Conservation (phyloP, 2,888 invertebrate genomes). For the Drosophila lacicola region DNA sequence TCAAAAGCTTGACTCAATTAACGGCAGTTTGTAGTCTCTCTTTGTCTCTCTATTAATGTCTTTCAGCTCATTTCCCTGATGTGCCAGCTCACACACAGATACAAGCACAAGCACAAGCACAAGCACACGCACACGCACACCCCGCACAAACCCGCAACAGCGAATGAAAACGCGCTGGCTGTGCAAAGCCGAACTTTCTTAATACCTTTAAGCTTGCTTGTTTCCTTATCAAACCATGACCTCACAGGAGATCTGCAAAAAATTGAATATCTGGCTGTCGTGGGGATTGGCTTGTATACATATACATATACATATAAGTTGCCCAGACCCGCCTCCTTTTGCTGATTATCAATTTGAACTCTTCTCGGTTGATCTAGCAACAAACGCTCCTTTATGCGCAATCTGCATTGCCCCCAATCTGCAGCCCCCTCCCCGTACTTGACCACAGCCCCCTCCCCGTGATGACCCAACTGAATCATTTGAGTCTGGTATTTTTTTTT, state of each 20-base stretch:
- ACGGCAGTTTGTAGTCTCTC: slow-evolving; percentile 20
- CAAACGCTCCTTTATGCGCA: slow-evolving; percentile 1
- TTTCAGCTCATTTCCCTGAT: slow-evolving; percentile 41
- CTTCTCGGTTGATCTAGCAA: background rate
- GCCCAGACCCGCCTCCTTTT: background rate
- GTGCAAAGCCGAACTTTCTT: slow-evolving; percentile 17
- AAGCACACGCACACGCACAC: background rate
- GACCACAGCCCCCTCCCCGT: background rate
- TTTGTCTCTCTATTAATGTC: slow-evolving; percentile 7
- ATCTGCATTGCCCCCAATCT: no score
- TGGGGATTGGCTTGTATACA: slow-evolving; percentile 6
- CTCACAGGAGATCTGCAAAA: background rate
- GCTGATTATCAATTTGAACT: background rate
- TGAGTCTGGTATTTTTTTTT: slow-evolving; percentile 1
- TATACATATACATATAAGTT: background rate
- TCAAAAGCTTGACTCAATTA: slow-evolving; percentile 43
- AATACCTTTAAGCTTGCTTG: background rate
- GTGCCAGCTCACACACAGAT: slow-evolving; percentile 35
- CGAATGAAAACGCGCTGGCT: slow-evolving; percentile 17
- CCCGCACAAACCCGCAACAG: background rate
- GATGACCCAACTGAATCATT: slow-evolving; percentile 6
- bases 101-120: background rate
- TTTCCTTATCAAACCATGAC: slow-evolving; percentile 18
- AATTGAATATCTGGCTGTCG: slow-evolving; percentile 14
- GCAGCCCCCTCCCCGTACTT: background rate